phyloP scores from a whole-genome alignment of 1,140 invertebrate genomes.

The Drosophila pseudoananassae region DNA sequence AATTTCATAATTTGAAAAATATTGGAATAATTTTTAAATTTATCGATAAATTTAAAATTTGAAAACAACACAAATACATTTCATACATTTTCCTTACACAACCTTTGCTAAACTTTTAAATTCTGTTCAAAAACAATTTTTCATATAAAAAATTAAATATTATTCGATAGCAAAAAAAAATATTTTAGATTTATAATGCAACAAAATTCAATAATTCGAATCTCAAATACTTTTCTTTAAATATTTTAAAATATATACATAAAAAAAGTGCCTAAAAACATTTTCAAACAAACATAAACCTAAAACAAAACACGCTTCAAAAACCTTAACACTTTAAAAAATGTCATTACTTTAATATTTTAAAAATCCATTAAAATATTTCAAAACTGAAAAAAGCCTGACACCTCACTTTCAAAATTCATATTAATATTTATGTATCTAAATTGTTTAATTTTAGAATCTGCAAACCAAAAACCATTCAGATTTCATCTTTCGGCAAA shows the following conservation, averaged over 20 bases:
- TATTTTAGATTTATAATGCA: not conserved
- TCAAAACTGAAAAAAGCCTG: not conserved
- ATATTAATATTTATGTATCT: not conserved
- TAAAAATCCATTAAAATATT: not conserved
- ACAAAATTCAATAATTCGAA: not conserved
- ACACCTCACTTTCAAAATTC: not conserved
- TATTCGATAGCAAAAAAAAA: not conserved
- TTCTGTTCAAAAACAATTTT: no score
- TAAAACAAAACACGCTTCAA: not conserved
- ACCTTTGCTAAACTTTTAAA: no score
- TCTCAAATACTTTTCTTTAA: not conserved
- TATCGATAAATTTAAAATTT: not conserved
- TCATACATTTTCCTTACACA: no score
- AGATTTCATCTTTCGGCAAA: slow-evolving; percentile 65
- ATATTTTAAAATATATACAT: slow-evolving; percentile 5
- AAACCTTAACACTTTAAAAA: not conserved
- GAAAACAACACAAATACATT: not conserved
- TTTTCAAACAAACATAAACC: no score
- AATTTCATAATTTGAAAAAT: not conserved
- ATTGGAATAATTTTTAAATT: not conserved
- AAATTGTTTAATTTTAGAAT: slow-evolving; percentile 76
- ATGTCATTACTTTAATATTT: slow-evolving; percentile 1
- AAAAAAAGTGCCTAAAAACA: not conserved
- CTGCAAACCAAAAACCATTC: slow-evolving; percentile 35
- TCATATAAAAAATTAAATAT: no score